Evolutionary conservation across 2,113 vertebrate species (phyloP).

Genomic region (Podocnemis expansa): DNA sequence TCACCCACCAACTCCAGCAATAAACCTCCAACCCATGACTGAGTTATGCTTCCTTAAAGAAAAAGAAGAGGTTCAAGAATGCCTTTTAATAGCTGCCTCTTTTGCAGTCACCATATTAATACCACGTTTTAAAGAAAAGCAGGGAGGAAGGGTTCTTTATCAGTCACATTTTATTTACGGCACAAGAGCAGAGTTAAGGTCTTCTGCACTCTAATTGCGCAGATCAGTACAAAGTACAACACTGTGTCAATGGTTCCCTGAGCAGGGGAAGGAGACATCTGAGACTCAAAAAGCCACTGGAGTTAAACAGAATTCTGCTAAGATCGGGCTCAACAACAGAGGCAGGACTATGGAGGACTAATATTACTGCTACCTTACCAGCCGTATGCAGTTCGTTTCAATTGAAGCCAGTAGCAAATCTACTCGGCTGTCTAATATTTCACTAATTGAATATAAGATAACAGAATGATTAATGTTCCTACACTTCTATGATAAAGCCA

Average conservation of each 20-base stretch:
- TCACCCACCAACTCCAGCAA: too few species aligned
- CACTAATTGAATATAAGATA: not conserved
- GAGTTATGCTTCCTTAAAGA: not conserved
- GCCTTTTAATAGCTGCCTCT: not conserved
- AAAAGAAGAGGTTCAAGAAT: not conserved
- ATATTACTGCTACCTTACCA: not conserved
- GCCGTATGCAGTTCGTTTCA: not conserved
- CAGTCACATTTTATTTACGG: not conserved
- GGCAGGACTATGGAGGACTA: not conserved
- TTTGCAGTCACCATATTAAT: not conserved
- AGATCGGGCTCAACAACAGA: not conserved
- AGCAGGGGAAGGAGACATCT: too few species aligned
- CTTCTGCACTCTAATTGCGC: not conserved
- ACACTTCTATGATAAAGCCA: not conserved
- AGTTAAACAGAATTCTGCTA: not conserved
- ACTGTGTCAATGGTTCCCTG: not conserved
- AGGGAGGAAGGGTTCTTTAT: not conserved
- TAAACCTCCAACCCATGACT: too few species aligned
- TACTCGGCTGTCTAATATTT: not conserved
- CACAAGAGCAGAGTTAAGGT: not conserved
- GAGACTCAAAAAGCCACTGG: not conserved
- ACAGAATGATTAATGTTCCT: not conserved
- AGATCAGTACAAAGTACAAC: not conserved
- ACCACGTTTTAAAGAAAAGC: not conserved
- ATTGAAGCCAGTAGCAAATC: not conserved